phyloP scores from a whole-genome alignment of 2,888 invertebrate genomes.

The Hydriomena furcata region DNA sequence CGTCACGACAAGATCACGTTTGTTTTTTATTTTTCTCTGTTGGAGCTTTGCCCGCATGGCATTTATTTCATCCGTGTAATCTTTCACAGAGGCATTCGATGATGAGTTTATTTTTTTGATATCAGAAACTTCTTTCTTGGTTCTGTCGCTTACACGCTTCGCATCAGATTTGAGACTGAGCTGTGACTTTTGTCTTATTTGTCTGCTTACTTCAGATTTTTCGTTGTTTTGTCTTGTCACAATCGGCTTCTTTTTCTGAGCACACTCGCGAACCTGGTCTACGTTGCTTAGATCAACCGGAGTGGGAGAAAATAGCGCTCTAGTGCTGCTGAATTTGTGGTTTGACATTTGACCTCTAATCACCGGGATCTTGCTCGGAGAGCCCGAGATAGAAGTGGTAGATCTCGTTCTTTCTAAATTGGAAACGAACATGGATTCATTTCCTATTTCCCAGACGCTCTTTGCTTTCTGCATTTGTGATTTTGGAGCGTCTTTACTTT shows the following conservation, averaged over 20 bases:
- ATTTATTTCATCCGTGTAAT: slow-evolving; percentile 78
- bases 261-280: slow-evolving; percentile 83
- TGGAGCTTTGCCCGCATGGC: slow-evolving; percentile 78
- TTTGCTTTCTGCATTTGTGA: slow-evolving; percentile 79
- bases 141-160: slow-evolving; percentile 69
- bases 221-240: slow-evolving; percentile 63
- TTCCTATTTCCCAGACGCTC: slow-evolving; percentile 82
- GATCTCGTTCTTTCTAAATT: slow-evolving; percentile 77
- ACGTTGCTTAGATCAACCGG: slow-evolving; percentile 81
- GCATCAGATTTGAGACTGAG: slow-evolving; percentile 68
- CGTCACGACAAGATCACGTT: slow-evolving; percentile 65
- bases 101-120: slow-evolving; percentile 63
- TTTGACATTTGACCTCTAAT: slow-evolving; percentile 80
- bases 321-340: slow-evolving; percentile 76
- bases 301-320: slow-evolving; percentile 83
- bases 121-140: slow-evolving; percentile 66
- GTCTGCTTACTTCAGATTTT: slow-evolving; percentile 66
- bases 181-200: slow-evolving; percentile 76
- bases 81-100: slow-evolving; percentile 66
- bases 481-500: slow-evolving; percentile 64
- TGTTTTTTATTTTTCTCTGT: slow-evolving; percentile 72
- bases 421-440: slow-evolving; percentile 60
- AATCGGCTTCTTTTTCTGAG: slow-evolving; percentile 74
- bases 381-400: slow-evolving; percentile 81
- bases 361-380: slow-evolving; percentile 86